Evolutionary conservation across 2,113 vertebrate genomes (phyloP), one percentile per base, ranked within the genome.

Genomic region (Indicator maculatus): DNA sequence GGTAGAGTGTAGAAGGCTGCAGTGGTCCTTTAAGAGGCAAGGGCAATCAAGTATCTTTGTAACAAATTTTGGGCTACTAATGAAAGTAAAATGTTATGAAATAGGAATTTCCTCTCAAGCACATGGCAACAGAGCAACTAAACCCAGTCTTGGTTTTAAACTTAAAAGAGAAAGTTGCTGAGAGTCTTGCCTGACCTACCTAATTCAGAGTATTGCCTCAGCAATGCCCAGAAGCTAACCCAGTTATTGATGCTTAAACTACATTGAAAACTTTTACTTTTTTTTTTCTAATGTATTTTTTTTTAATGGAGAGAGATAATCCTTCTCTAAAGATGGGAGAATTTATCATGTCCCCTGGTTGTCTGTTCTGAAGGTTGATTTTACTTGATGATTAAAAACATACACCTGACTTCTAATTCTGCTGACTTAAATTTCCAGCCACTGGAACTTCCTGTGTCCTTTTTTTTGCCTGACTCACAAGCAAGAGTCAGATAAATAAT

Each of bases 401-500:
- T 20, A 33, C 60, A 70, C 26, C 83, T 59, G 20, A 66, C 28
- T 90, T 86, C 47, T 88, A 67, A 74, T 88, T 92, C 71, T 8
- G 15, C 58, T 86, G 72, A 86, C 52, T 80, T 74, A 30, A 27
- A 66, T 80, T 80, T 86, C 53, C 73, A 93, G 16, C 30, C 56
- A 5, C 63, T 89, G 39, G 58, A 88, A 75, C 56, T 44, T 77
- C 23, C 12, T 52, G 7, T 67, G 24, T 2, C 11, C 8, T 52
- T 36, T 50, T 44, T 64, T 52, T 53, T 61, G 12, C 0, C 16
- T 72, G 19, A 64, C 55, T 89, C 44, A 30, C 41, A 78, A 95
- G 47, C 78, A 86, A 83, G 74, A 47, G 81, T 78, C 70, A 89
- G 89, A 64, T 76, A 69, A 83, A 76, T 66, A 92, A 96, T 92